Evolutionary conservation across 2,113 vertebrate genomes (phyloP), one percentile per base, ranked within the genome.

Genomic region (Grallaria varia): DNA sequence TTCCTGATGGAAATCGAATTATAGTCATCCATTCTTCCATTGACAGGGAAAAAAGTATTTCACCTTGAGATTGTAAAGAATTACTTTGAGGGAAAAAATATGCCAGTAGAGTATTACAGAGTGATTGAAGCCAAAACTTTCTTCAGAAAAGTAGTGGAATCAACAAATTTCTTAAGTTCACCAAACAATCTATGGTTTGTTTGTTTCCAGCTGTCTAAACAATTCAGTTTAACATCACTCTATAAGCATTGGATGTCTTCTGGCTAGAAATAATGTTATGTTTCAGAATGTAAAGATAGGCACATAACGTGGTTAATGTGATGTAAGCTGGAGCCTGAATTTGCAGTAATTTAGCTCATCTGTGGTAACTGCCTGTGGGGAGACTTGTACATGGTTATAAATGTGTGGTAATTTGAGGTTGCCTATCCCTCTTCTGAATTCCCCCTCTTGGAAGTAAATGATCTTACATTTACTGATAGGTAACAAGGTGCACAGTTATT

Each of bases 351-450:
- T 96, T 95, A 95, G 72, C 64, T 96, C 94, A 88, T 92, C 95
- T 94, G 94, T 90, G 90, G 94, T 96, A 95, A 96, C 75, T 90
- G 96, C 95, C 96, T 93, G 85, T 97, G 94, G 96, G 94, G 75
- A 97, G 94, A 77, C 63, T 95, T 94, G 86, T 88, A 77, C 85
- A 94, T 94, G 96, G 85, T 94, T 94, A 90, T 96, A 96, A 93
- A 80, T 50, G 79, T 86, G 94, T 95, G 83, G 94, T 94, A 97
- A 97, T 97, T 96, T 97, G 96, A 97, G 96, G 96, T 96, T 97
- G 96, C 96, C 96, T 93, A 97, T 94, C 95, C 96, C 96, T 88
- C 63, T 84, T 94, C 90, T 97, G 95, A 97, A 97, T 96, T 97
- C 96, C 95, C 96, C 96, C 90, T 94, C 68, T 92, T 95, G 90